Percentiles rank a stretch among this genome's conserved stretches.
Conservation (phyloP, 2,797 vertebrate species). For the Scolopax bukidnonensis region DNA sequence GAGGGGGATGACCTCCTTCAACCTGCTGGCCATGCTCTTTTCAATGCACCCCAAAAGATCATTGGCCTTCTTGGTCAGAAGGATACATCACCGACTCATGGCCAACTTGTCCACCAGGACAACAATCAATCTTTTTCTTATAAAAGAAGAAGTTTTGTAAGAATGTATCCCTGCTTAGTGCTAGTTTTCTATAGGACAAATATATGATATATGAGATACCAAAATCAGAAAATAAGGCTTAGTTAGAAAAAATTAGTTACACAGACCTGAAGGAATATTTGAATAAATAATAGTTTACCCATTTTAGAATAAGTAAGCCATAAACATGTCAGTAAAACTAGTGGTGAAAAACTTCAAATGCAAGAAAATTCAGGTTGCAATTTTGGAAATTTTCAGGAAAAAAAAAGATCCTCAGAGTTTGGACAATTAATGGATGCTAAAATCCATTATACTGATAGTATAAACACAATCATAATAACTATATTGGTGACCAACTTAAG, state of each 20-base stretch:
- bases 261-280: rapidly evolving
- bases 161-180: not conserved
- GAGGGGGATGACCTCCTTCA: not conserved
- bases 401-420: not conserved
- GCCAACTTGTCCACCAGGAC: not conserved
- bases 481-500: not conserved
- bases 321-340: not conserved
- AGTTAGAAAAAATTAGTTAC: not conserved
- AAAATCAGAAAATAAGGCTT: not conserved
- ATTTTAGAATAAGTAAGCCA: not conserved
- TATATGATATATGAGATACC: not conserved
- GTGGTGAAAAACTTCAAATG: not conserved
- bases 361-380: not conserved
- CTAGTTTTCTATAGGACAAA: not conserved
- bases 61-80: not conserved
- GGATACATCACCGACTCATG: not conserved
- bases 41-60: not conserved
- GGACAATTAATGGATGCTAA: not conserved
- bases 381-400: not conserved
- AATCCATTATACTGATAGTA: not conserved
- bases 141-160: not conserved
- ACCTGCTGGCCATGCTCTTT: not conserved
- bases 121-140: not conserved
- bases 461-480: not conserved
- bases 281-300: rapidly evolving